Evolutionary conservation across 2,113 vertebrate species (phyloP).

Genomic region (Uropsilus gracilis): DNA sequence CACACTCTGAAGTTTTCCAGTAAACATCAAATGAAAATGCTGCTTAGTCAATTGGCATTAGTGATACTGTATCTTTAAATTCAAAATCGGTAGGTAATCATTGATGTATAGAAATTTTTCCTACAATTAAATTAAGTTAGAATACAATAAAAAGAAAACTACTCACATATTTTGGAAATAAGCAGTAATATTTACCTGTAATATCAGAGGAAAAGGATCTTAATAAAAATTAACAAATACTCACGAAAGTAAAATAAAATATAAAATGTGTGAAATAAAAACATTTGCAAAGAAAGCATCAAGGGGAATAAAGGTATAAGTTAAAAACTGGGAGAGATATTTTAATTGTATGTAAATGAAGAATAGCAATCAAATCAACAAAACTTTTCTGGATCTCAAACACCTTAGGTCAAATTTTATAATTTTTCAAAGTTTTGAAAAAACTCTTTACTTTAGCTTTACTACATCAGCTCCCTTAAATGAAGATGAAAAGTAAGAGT

Average conservation of each 20-base stretch:
- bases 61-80: neutral
- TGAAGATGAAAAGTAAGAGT: constrained; percentile 61
- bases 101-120: too few relatives aligned
- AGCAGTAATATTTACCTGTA: neutral
- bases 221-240: neutral
- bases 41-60: neutral
- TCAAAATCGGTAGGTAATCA: neutral
- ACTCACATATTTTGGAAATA: neutral
- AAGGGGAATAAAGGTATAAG: neutral
- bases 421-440: constrained; percentile 52
- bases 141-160: neutral
- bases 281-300: neutral
- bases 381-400: neutral
- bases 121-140: neutral
- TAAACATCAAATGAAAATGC: neutral
- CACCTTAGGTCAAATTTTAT: constrained; percentile 38
- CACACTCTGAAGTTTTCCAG: neutral
- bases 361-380: neutral
- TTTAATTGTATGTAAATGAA: neutral
- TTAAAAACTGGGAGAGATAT: neutral
- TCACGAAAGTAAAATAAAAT: neutral
- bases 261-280: neutral
- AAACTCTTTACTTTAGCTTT: constrained; percentile 49
- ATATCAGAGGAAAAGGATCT: neutral
- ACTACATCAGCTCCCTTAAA: constrained; percentile 47